A percentile compares a stretch with the other conserved stretches of the same genome.
phyloP scores from a whole-genome alignment of 2,888 invertebrate genomes.

The Desoria tigrina region DNA sequence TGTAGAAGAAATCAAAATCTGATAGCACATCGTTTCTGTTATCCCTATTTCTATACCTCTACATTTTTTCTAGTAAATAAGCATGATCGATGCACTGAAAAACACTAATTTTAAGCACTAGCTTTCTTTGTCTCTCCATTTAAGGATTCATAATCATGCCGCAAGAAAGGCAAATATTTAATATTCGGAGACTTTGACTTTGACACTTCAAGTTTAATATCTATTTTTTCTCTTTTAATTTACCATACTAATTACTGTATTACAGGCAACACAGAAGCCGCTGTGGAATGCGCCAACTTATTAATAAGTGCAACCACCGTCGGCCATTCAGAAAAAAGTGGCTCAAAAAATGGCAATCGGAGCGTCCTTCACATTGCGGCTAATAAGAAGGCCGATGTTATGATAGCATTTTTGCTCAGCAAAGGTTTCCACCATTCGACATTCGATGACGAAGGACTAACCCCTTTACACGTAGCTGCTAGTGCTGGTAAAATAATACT shows the following conservation, averaged over 20 bases:
- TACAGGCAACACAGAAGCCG: conserved; percentile 35
- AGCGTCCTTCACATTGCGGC: conserved; percentile 42
- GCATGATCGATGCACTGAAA: too few species aligned
- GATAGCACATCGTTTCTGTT: too few species aligned
- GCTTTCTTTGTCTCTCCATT: conserved; percentile 11
- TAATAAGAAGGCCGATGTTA: conserved; percentile 26
- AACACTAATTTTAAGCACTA: too few species aligned
- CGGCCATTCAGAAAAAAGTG: conserved; percentile 33
- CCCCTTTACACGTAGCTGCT: conserved; percentile 34
- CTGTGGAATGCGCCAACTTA: conserved; percentile 34
- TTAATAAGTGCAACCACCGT: conserved; percentile 26
- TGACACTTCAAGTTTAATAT: background rate
- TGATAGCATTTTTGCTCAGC: conserved; percentile 30
- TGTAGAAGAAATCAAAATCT: too few species aligned
- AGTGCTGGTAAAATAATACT: conserved; percentile 29
- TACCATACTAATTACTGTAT: too few species aligned
- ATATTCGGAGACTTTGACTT: background rate
- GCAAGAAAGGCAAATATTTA: background rate
- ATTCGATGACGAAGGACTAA: conserved; percentile 31
- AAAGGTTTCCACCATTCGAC: conserved; percentile 38
- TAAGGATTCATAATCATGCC: conserved; percentile 11
- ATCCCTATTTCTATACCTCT: too few species aligned
- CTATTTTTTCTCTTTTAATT: background rate
- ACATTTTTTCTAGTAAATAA: too few species aligned
- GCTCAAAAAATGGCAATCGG: conserved; percentile 23